These are phyloP conservation scores for Netelia melanura DNA, from an alignment of 2,888 invertebrate species.

Conservation along the genomic window DNA sequence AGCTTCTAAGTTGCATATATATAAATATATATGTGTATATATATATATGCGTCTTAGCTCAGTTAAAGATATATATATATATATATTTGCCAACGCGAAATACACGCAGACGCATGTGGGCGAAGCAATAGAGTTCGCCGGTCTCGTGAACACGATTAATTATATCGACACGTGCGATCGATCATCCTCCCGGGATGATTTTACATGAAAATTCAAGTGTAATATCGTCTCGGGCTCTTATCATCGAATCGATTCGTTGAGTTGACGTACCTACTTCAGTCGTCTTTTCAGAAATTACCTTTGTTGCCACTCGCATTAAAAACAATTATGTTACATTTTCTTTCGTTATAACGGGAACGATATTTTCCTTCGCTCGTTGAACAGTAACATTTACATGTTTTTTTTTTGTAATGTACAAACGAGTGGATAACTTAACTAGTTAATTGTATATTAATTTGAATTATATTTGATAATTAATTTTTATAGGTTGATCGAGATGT, in stretches of 20 bases:
- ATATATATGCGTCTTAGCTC: no score
- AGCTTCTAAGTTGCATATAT: neutral
- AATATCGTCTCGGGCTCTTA: conserved; percentile 11
- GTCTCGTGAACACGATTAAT: conserved; percentile 30
- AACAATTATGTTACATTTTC: neutral
- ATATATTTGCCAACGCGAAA: neutral
- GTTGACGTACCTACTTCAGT: neutral
- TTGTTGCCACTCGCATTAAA: neutral
- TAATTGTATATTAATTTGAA: no score
- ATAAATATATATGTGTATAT: no score
- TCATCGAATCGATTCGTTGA: neutral
- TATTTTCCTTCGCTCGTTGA: no score
- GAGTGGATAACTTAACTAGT: no score
- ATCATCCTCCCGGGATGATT: conserved; percentile 49
- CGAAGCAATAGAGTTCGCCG: conserved; percentile 25
- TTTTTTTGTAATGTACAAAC: no score
- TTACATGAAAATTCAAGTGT: conserved; percentile 11
- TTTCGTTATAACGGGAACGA: no score
- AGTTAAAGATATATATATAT: no score
- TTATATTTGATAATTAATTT: no score
- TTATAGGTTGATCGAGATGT: no score
- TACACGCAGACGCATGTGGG: neutral
- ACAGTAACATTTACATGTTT: no score
- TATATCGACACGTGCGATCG: conserved; percentile 39
- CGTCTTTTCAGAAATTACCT: neutral